phyloP scores from a whole-genome alignment of 2,797 vertebrate genomes.

The Monodelphis domestica region DNA sequence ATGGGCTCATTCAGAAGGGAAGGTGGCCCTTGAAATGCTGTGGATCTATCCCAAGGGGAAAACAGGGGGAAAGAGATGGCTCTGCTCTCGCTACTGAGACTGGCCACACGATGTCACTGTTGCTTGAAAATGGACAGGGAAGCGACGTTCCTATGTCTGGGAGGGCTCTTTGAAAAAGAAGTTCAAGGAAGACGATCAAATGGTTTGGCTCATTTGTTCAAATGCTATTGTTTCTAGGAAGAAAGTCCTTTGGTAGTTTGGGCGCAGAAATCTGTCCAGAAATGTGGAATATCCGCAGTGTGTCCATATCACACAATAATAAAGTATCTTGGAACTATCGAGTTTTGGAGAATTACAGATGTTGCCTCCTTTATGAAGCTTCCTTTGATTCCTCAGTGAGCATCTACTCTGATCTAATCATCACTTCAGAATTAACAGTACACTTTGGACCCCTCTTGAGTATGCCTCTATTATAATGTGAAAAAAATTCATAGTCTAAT shows the following conservation, averaged over 20 bases:
- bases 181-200: conserved; percentile 41
- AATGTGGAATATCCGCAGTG: background rate
- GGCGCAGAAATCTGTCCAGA: background rate
- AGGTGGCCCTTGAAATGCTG: background rate
- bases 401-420: background rate
- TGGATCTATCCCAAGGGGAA: conserved; percentile 51
- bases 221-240: conserved; percentile 5
- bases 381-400: background rate
- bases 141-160: conserved; percentile 1
- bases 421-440: background rate
- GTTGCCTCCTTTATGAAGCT: background rate
- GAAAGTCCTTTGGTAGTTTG: background rate
- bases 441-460: background rate
- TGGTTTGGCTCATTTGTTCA: conserved; percentile 55
- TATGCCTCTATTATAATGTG: background rate
- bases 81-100: background rate
- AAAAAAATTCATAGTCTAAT: background rate
- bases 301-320: background rate
- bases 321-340: background rate
- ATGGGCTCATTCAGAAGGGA: conserved; percentile 60
- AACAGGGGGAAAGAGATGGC: conserved; percentile 42
- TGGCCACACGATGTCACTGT: conserved; percentile 85
- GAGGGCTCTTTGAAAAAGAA: conserved; percentile 51
- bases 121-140: conserved; percentile 76
- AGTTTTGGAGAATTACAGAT: background rate